Evolutionary conservation across 2,888 invertebrate species (phyloP).

Genomic region (Lumbricus terrestris): DNA sequence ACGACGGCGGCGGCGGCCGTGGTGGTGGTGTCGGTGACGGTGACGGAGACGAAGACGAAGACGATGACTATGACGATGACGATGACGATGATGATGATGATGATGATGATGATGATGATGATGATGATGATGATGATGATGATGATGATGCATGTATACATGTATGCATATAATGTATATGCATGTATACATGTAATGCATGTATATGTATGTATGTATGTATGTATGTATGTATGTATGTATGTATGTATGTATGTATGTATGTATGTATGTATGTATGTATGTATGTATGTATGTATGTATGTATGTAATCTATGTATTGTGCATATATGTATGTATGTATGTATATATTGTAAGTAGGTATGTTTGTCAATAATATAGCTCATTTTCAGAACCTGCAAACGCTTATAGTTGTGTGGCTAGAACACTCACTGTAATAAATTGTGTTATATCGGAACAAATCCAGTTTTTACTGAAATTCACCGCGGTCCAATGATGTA

Average conservation of each 20-base stretch:
- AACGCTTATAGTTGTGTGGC: not conserved
- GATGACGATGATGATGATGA: too few species aligned
- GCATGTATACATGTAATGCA: not conserved
- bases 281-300: too few species aligned
- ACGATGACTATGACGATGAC: too few species aligned
- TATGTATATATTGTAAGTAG: not conserved
- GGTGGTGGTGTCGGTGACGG: too few species aligned
- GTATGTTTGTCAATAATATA: not conserved
- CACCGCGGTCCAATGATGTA: too few species aligned
- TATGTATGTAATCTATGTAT: not conserved
- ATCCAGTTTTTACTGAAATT: not conserved
- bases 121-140: too few species aligned
- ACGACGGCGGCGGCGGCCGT: too few species aligned
- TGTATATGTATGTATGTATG: not conserved
- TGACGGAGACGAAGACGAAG: too few species aligned
- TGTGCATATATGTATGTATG: not conserved
- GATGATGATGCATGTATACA: too few species aligned
- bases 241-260: not conserved
- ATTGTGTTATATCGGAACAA: not conserved
- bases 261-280: too few species aligned
- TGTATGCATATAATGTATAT: too few species aligned
- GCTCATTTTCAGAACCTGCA: not conserved
- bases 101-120: too few species aligned
- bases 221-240: not conserved
- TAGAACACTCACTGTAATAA: not conserved